A percentile compares a stretch with the other conserved stretches of the same genome.
These are phyloP conservation scores for Sebastiscus albofasciatus DNA, from an alignment of 2,797 vertebrate genomes.

Conservation along the genomic window DNA sequence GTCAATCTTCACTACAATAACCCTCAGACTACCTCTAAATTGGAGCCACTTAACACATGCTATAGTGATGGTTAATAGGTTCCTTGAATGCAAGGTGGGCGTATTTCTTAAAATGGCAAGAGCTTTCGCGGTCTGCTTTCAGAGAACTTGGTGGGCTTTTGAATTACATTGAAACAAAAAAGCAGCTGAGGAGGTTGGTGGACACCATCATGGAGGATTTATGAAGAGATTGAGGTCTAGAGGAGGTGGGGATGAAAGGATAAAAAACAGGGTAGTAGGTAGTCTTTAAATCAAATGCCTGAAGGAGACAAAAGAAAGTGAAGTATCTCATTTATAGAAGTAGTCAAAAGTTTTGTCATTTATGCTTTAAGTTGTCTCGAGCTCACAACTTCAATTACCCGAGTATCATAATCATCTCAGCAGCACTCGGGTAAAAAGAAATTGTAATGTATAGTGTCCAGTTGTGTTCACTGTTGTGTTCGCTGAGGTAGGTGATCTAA, in stretches of 20 bases:
- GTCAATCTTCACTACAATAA: slow-evolving; percentile 29
- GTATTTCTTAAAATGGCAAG: slow-evolving; percentile 22
- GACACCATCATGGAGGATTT: slow-evolving; percentile 36
- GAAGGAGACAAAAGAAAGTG: background rate
- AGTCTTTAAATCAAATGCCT: slow-evolving; percentile 12
- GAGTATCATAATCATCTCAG: background rate
- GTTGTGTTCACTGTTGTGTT: slow-evolving; percentile 12
- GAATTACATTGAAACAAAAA: slow-evolving; percentile 51
- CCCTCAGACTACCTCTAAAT: slow-evolving; percentile 30
- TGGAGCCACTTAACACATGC: slow-evolving; percentile 32
- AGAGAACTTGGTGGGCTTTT: slow-evolving; percentile 32
- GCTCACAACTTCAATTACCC: background rate
- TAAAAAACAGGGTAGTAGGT: slow-evolving; percentile 11
- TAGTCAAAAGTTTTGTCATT: background rate
- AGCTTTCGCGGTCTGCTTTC: slow-evolving; percentile 35
- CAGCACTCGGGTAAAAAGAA: background rate
- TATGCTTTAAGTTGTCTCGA: slow-evolving; percentile 1
- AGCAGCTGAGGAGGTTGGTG: slow-evolving; percentile 36
- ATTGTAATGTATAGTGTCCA: background rate
- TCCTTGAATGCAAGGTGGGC: slow-evolving; percentile 34
- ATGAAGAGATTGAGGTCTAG: slow-evolving; percentile 17
- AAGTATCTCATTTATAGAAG: background rate
- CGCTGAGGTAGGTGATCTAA: slow-evolving; percentile 1
- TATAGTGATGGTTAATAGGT: slow-evolving; percentile 22
- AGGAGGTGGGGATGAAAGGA: slow-evolving; percentile 43